Evolutionary conservation across 1,140 invertebrate genomes (phyloP).

Genomic region (Neodiprion lecontei): DNA sequence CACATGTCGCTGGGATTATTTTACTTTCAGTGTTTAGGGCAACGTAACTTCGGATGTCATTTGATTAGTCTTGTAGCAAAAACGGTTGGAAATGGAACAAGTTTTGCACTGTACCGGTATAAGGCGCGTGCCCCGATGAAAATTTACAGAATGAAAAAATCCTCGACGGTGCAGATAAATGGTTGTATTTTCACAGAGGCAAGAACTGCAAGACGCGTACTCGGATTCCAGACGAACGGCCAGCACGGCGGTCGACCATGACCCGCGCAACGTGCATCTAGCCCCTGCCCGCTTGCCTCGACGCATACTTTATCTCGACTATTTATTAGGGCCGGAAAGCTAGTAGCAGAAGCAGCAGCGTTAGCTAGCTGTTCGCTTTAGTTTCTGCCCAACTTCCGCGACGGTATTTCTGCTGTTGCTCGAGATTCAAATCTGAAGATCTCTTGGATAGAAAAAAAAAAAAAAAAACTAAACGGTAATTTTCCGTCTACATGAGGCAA

Average conservation of each 20-base stretch:
- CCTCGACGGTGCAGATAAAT: too few species aligned
- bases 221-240: too few species aligned
- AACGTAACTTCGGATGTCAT: too few species aligned
- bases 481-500: neutral
- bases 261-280: slow-evolving; percentile 1
- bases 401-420: neutral
- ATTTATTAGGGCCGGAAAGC: neutral
- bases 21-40: too few species aligned
- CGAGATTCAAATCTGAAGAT: neutral
- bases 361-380: neutral
- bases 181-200: too few species aligned
- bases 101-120: too few species aligned
- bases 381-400: neutral
- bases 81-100: too few species aligned
- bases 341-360: neutral
- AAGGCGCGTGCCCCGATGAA: too few species aligned
- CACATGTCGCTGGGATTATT: too few species aligned
- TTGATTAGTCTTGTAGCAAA: too few species aligned
- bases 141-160: too few species aligned
- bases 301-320: slow-evolving; percentile 5
- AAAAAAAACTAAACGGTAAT: neutral
- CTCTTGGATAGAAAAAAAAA: neutral
- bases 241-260: neutral
- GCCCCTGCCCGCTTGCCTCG: neutral
- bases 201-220: too few species aligned